A percentile compares a stretch with the other conserved stretches of the same genome.
Conservation (phyloP, 2,888 invertebrate genomes). For the Pterostichus niger region DNA sequence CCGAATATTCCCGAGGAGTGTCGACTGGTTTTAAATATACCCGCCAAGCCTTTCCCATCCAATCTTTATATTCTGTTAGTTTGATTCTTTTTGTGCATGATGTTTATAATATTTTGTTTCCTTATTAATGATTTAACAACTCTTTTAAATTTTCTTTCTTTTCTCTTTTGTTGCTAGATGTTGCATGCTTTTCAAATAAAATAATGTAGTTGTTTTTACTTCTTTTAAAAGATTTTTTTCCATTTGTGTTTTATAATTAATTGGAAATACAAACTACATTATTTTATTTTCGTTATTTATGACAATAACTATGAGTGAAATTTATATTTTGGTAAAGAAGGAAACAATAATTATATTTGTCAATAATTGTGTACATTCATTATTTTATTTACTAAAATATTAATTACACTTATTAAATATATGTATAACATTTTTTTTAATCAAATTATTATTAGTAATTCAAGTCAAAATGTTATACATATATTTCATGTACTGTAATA, state of each 20-base stretch:
- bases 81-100: slow-evolving; percentile 67
- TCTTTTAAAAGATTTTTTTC: slow-evolving; percentile 32
- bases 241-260: neutral
- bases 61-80: slow-evolving; percentile 60
- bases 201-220: slow-evolving; percentile 69
- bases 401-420: slow-evolving; percentile 10
- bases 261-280: slow-evolving; percentile 67
- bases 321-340: slow-evolving; percentile 8
- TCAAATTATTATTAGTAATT: no score
- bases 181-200: slow-evolving; percentile 72
- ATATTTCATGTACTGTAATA: neutral
- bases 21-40: slow-evolving; percentile 50
- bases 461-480: neutral
- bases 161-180: slow-evolving; percentile 70
- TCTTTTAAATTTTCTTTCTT: slow-evolving; percentile 64
- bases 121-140: slow-evolving; percentile 61
- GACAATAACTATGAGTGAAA: neutral
- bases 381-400: slow-evolving; percentile 7
- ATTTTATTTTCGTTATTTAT: slow-evolving; percentile 70
- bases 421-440: slow-evolving; percentile 12
- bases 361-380: neutral
- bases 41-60: slow-evolving; percentile 44
- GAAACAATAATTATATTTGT: no score
- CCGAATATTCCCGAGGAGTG: slow-evolving; percentile 26
- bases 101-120: slow-evolving; percentile 57